phyloP scores from a whole-genome alignment of 2,888 invertebrate species.

The Polia nebulosa region DNA sequence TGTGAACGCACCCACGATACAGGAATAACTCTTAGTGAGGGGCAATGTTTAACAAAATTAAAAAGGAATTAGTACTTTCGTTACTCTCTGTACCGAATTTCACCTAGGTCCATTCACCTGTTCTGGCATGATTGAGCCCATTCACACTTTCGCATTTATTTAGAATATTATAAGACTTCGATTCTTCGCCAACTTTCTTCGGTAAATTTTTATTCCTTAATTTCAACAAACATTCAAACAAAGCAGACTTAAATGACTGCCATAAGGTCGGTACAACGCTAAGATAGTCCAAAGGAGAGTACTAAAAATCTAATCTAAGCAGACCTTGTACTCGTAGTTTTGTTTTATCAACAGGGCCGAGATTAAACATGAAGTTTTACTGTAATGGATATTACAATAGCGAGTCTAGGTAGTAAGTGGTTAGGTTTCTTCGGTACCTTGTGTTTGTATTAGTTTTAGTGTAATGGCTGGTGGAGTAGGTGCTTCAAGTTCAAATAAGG shows the following conservation, averaged over 20 bases:
- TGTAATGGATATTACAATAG: constrained; percentile 66
- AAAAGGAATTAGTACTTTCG: too few species aligned
- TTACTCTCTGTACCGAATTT: too few species aligned
- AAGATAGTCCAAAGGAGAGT: constrained; percentile 17
- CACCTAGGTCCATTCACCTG: too few species aligned
- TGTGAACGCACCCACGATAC: too few species aligned
- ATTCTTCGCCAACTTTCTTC: too few species aligned
- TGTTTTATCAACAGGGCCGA: constrained; percentile 67
- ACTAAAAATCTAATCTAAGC: constrained; percentile 34
- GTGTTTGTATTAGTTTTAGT: constrained; percentile 3
- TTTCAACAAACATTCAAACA: not conserved
- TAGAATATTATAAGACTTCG: too few species aligned
- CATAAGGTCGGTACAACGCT: not conserved
- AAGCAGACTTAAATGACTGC: not conserved
- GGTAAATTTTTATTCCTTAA: not conserved
- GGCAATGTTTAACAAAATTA: too few species aligned
- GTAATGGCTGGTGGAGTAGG: not conserved
- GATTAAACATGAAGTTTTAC: constrained; percentile 72
- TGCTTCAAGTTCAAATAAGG: not conserved
- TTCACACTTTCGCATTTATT: too few species aligned
- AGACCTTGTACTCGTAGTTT: constrained; percentile 33
- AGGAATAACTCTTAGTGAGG: too few species aligned
- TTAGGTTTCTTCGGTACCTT: constrained; percentile 16
- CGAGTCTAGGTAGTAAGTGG: constrained; percentile 11
- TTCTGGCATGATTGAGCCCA: too few species aligned